phyloP scores from a whole-genome alignment of 2,797 vertebrate genomes.

The Xyrichtys novacula region DNA sequence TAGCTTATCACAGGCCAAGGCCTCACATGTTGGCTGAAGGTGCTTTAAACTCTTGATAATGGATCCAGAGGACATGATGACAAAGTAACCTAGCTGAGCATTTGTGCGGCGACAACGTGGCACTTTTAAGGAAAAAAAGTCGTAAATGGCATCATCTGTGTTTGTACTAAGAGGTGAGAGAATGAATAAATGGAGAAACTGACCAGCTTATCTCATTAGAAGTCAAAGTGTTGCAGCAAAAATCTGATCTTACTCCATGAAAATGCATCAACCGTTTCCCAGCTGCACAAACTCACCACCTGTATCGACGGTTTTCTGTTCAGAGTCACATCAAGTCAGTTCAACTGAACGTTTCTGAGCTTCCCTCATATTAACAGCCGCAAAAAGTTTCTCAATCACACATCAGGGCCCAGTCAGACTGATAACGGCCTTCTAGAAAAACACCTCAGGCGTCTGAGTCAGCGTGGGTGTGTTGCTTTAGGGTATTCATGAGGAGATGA shows the following conservation, averaged over 20 bases:
- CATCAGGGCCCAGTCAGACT: not conserved
- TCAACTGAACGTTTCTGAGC: not conserved
- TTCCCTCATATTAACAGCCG: slow-evolving; percentile 3
- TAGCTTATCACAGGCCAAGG: slow-evolving; percentile 58
- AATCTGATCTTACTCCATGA: not conserved
- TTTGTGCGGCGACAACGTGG: slow-evolving; percentile 21
- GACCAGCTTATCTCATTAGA: not conserved
- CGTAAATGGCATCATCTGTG: slow-evolving; percentile 22
- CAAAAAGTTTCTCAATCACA: slow-evolving; percentile 3
- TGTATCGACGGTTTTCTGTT: not conserved
- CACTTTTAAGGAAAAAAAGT: slow-evolving; percentile 21
- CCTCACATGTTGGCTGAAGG: slow-evolving; percentile 32
- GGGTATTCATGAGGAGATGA: slow-evolving; percentile 1
- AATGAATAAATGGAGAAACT: not conserved
- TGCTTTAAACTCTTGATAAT: slow-evolving; percentile 44
- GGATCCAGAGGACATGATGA: slow-evolving; percentile 25
- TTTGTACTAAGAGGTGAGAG: slow-evolving; percentile 1
- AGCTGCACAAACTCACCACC: not conserved
- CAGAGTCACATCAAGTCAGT: not conserved
- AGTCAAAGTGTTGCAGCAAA: not conserved
- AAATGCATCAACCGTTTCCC: not conserved
- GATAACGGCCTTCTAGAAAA: slow-evolving; percentile 5
- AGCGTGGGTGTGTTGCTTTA: slow-evolving; percentile 9
- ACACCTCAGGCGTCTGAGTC: not conserved
- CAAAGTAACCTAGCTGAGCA: slow-evolving; percentile 36